Conservation (phyloP, 1,140 invertebrate species). For the Conus betulinus region DNA sequence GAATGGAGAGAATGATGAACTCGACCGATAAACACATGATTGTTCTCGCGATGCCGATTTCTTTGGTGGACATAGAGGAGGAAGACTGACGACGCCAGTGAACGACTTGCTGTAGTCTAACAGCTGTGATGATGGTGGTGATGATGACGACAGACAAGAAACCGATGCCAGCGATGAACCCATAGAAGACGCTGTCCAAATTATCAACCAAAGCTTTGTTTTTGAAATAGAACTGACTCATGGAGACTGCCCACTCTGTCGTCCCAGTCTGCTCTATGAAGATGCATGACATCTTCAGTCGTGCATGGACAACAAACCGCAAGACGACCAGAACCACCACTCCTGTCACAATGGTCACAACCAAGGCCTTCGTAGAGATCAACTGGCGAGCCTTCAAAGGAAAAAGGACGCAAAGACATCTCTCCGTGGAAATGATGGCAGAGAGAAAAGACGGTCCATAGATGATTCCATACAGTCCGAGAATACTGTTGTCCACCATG, state of each 20-base stretch:
- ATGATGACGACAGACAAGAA: not conserved
- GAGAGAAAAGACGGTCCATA: conserved; percentile 10
- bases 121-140: not conserved
- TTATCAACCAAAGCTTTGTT: not conserved
- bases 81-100: not conserved
- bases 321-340: not conserved
- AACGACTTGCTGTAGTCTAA: conserved; percentile 12
- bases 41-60: not conserved
- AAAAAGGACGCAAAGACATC: conserved; percentile 24
- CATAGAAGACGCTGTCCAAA: conserved; percentile 15
- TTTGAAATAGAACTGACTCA: not conserved
- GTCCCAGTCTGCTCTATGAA: not conserved
- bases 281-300: not conserved
- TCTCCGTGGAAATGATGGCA: conserved; percentile 3
- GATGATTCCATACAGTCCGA: not conserved
- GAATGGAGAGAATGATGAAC: not conserved
- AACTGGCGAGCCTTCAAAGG: not conserved
- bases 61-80: not conserved
- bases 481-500: not conserved
- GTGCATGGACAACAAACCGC: not conserved
- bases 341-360: not conserved
- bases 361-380: not conserved
- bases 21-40: conserved; percentile 1
- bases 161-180: conserved; percentile 8
- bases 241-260: not conserved